These are phyloP conservation scores for Astyanax mexicanus DNA, from an alignment of 2,797 vertebrate genomes.

Conservation along the genomic window DNA sequence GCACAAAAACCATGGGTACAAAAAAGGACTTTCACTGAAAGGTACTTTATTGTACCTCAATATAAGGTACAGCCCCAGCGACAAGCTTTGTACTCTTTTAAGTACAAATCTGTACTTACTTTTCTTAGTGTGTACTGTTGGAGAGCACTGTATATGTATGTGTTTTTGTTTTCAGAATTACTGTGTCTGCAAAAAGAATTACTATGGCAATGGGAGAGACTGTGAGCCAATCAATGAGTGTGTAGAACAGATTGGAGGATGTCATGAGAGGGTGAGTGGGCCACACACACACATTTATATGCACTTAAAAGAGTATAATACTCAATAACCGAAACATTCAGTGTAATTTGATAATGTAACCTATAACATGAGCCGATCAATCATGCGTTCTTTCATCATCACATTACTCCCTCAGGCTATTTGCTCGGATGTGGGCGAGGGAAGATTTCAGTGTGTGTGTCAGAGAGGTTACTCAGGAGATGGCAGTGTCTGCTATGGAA, in stretches of 20 bases:
- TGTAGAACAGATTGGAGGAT: constrained; percentile 78
- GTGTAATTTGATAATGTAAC: no score
- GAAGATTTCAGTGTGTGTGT: constrained; percentile 87
- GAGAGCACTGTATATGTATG: no score
- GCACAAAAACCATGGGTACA: no score
- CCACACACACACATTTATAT: constrained; percentile 3
- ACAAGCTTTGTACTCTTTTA: no score
- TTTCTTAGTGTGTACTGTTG: no score
- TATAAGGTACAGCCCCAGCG: no score
- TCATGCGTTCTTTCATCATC: not conserved
- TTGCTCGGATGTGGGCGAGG: constrained; percentile 75
- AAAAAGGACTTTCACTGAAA: no score
- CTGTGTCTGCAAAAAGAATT: constrained; percentile 88
- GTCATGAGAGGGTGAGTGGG: constrained; percentile 87
- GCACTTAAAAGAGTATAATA: not conserved
- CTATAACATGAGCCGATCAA: not conserved
- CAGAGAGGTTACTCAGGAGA: constrained; percentile 82
- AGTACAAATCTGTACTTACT: no score
- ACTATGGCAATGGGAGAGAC: constrained; percentile 83
- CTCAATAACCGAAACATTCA: no score
- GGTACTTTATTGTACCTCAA: no score
- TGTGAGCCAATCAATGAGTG: constrained; percentile 87
- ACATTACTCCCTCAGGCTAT: constrained; percentile 77
- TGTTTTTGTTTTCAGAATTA: constrained; percentile 76
- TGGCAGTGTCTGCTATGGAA: constrained; percentile 86